These are phyloP conservation scores for Lepidochitona cinerea DNA, from an alignment of 2,888 invertebrate species.

Conservation along the genomic window DNA sequence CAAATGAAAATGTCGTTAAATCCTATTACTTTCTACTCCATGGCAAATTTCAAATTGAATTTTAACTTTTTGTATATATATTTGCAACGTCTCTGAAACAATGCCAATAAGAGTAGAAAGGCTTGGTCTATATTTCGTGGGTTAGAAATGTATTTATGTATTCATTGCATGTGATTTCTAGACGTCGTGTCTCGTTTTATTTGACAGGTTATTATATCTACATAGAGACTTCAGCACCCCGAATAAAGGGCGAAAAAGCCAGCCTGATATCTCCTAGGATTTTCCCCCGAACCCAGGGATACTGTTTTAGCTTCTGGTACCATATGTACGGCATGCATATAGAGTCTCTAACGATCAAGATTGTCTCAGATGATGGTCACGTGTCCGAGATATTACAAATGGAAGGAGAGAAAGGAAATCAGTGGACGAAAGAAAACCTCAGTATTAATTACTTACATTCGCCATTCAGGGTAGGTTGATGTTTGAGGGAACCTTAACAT, in stretches of 20 bases:
- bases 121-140: background rate
- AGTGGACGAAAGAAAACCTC: background rate
- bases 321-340: slow-evolving; percentile 45
- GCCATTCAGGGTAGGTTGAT: too few relatives aligned
- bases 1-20: too few relatives aligned
- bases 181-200: background rate
- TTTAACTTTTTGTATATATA: too few relatives aligned
- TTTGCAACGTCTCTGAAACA: background rate
- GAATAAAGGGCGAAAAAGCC: slow-evolving; percentile 23
- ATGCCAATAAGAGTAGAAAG: background rate
- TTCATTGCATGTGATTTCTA: background rate
- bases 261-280: slow-evolving; percentile 38
- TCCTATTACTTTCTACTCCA: too few relatives aligned
- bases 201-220: slow-evolving; percentile 28
- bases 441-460: background rate
- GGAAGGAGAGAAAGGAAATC: background rate
- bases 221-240: slow-evolving; percentile 20
- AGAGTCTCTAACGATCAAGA: slow-evolving; percentile 17
- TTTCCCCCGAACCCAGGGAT: slow-evolving; percentile 20
- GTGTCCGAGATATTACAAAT: background rate
- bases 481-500: too few relatives aligned
- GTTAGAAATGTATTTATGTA: background rate
- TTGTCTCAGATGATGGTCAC: background rate
- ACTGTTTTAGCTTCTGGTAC: slow-evolving; percentile 49
- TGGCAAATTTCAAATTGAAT: too few relatives aligned